Conservation (phyloP, 2,113 vertebrate genomes). For the Hydrolagus affinis region DNA sequence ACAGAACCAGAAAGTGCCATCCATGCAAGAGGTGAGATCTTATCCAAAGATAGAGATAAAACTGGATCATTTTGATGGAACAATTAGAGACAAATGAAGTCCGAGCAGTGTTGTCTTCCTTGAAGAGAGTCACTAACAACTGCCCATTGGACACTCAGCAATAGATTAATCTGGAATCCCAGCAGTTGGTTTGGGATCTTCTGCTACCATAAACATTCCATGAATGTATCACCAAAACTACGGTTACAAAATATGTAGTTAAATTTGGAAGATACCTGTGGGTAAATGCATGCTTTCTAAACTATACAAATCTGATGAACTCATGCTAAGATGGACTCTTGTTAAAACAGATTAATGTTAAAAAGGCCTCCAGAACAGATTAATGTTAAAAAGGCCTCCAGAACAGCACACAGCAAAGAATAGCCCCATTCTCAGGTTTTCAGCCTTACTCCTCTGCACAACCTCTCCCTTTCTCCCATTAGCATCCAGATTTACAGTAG, state of each 20-base stretch:
- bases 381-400: background rate
- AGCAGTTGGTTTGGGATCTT: background rate
- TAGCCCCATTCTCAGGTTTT: background rate
- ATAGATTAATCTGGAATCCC: background rate
- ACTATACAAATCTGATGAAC: background rate
- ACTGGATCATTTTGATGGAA: background rate
- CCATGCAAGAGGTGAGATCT: background rate
- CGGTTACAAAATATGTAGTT: no score
- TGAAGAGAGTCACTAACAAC: background rate
- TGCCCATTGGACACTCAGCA: background rate
- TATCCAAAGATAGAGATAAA: background rate
- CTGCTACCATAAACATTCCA: background rate
- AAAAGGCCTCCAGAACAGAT: background rate
- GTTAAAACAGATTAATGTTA: no score
- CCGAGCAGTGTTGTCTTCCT: background rate
- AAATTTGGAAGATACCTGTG: background rate
- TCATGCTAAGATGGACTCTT: no score
- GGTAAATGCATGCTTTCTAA: background rate
- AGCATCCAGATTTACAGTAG: background rate
- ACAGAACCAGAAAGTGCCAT: background rate
- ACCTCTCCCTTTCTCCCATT: background rate
- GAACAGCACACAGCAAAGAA: background rate
- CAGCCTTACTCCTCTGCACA: background rate
- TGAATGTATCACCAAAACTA: background rate
- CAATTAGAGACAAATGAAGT: background rate